Conservation (phyloP, 2,113 vertebrate genomes). For the Lamprologus speciosus region DNA sequence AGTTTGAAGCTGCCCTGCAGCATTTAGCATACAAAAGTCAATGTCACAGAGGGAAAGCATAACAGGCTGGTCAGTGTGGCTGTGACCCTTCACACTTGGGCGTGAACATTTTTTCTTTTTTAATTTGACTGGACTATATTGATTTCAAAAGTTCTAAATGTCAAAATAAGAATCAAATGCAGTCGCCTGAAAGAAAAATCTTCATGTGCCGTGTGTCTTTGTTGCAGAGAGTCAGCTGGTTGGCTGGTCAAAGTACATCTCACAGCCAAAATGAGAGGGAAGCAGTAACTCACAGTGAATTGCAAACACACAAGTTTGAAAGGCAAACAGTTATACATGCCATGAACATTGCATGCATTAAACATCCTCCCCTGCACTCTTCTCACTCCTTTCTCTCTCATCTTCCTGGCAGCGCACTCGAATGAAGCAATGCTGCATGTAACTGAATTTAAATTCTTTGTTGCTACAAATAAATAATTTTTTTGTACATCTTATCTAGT, state of each 20-base stretch:
- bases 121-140: background rate
- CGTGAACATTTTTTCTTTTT: background rate
- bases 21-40: background rate
- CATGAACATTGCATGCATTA: constrained; percentile 25
- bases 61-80: background rate
- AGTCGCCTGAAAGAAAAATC: background rate
- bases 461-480: background rate
- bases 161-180: background rate
- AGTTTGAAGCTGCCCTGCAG: constrained; percentile 6
- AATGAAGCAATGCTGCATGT: background rate
- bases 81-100: background rate
- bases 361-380: background rate
- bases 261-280: constrained; percentile 7
- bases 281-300: constrained; percentile 3
- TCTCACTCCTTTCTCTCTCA: background rate
- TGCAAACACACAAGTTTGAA: background rate
- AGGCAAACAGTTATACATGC: constrained; percentile 29
- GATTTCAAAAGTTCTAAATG: background rate
- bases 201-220: background rate
- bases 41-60: background rate
- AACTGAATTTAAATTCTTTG: background rate
- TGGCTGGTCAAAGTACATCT: constrained; percentile 9
- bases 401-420: background rate
- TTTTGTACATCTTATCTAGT: background rate
- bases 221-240: constrained; percentile 6